Percentiles rank a stretch among this genome's conserved stretches.
These are phyloP conservation scores for Turnix velox DNA, from an alignment of 2,113 vertebrate genomes.

Conservation along the genomic window DNA sequence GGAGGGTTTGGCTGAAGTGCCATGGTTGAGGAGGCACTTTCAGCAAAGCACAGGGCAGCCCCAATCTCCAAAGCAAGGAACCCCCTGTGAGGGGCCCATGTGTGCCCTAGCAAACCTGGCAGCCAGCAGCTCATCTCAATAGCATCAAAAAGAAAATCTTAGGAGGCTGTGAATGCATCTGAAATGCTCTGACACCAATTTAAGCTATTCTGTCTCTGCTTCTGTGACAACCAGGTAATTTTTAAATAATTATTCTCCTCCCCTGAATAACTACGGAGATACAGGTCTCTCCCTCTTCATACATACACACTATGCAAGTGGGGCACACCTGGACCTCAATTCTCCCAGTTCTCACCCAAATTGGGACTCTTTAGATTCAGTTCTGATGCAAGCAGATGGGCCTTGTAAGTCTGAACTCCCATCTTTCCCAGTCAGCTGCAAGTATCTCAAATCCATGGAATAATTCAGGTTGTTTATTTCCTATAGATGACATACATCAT, in stretches of 20 bases:
- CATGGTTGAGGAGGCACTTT: background rate
- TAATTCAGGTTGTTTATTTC: constrained; percentile 20
- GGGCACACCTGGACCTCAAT: background rate
- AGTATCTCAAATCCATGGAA: background rate
- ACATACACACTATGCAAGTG: background rate
- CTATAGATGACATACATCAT: background rate
- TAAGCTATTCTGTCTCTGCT: background rate
- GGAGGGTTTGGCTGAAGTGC: background rate
- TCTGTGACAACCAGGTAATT: background rate
- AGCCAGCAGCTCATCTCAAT: background rate
- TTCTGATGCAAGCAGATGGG: constrained; percentile 6
- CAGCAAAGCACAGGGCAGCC: background rate
- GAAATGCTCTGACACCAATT: background rate
- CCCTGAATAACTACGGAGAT: background rate
- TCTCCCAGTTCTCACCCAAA: constrained; percentile 4
- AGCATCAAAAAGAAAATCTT: background rate
- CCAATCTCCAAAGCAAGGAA: background rate
- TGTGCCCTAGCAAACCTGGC: background rate
- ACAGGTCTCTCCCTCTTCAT: background rate
- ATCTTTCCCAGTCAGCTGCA: background rate
- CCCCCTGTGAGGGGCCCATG: background rate
- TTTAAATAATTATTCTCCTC: background rate
- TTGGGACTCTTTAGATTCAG: background rate
- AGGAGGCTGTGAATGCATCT: background rate
- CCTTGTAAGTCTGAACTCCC: background rate